Evolutionary conservation across 2,888 invertebrate species (phyloP).

Genomic region (Bombyx huttoni): DNA sequence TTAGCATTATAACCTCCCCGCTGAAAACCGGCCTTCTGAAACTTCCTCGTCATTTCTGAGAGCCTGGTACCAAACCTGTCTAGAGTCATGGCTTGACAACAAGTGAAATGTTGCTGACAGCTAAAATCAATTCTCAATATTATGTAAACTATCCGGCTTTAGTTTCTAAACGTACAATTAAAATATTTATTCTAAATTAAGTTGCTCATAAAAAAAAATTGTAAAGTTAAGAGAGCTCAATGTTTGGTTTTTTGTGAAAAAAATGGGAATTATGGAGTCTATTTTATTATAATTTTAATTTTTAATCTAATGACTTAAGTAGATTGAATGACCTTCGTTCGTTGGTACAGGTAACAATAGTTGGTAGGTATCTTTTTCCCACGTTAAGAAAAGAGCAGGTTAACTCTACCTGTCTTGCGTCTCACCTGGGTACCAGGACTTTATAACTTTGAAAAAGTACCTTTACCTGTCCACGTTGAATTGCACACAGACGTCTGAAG

Average conservation of each 20-base stretch:
- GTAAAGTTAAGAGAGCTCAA: too few species aligned
- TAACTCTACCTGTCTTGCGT: slow-evolving; percentile 59
- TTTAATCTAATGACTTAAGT: too few species aligned
- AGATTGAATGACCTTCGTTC: too few species aligned
- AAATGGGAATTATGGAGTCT: too few species aligned
- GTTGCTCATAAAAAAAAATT: too few species aligned
- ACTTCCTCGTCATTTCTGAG: slow-evolving; percentile 22
- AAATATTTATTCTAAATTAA: too few species aligned
- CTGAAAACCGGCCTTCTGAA: slow-evolving; percentile 1
- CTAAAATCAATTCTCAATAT: slow-evolving; percentile 11
- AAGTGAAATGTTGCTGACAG: slow-evolving; percentile 61
- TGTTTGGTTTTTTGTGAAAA: too few species aligned
- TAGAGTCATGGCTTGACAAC: slow-evolving; percentile 58
- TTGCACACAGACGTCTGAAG: background rate
- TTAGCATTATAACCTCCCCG: background rate
- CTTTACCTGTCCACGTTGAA: slow-evolving; percentile 22
- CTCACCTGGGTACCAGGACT: slow-evolving; percentile 57
- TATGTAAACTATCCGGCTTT: too few species aligned
- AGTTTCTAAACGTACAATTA: too few species aligned
- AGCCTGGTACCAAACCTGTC: slow-evolving; percentile 58
- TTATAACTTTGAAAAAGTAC: slow-evolving; percentile 28
- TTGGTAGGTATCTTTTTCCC: slow-evolving; percentile 4
- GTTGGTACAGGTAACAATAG: too few species aligned
- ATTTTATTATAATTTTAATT: too few species aligned
- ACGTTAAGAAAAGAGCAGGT: slow-evolving; percentile 23